Base-by-base conservation (phyloP, 2,888 invertebrate species). In the Autographa gamma region DNA sequence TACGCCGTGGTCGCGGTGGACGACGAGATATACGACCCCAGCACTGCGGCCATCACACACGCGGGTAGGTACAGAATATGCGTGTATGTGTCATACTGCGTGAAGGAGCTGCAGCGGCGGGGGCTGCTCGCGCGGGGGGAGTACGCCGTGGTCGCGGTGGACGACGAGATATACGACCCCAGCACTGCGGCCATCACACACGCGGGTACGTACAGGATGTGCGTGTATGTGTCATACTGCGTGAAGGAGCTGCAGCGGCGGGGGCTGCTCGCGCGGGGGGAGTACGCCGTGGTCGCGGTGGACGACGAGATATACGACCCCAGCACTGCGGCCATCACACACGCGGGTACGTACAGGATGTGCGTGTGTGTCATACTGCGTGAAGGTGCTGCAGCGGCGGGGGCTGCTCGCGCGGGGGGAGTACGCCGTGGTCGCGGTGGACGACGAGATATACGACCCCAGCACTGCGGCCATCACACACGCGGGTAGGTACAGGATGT, bases 1-100 rank as follows among this genome's bases (percentile, higher is more conserved):
- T 99, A 99, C 88, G 97, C 98, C 0, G 97, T 99, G 31, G 97
- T 99, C 43, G 98, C 98, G 0, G 97, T 98, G 0, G 98, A 99
- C 86, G 98, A 98, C 83, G 98, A 98, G 88, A 97, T 98, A 62
- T 98, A 98, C 86, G 97, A 97, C 88, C 97, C 97, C 0, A 93
- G 87, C 66, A 89, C 89, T 0, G 88, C 92, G 0, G 91, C 66
- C 92, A 97, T 95, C 68, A 93, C 93, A 0, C 91, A 93, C 60
- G 89, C 93, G 25, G 95, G 95, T 94, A 73, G 74, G 80, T 48
- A 6, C 0, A 3, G 9, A 1, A 34, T 8, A 5, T 3, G 2
- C 0, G 8, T 34, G 34, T 38, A 11, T 38, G 38, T 11, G 11
- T 25, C 25, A 25, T 25, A 25, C 25, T 25, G 25, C 25, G 25